phyloP scores from a whole-genome alignment of 1,140 invertebrate genomes.

The Orussus abietinus region DNA sequence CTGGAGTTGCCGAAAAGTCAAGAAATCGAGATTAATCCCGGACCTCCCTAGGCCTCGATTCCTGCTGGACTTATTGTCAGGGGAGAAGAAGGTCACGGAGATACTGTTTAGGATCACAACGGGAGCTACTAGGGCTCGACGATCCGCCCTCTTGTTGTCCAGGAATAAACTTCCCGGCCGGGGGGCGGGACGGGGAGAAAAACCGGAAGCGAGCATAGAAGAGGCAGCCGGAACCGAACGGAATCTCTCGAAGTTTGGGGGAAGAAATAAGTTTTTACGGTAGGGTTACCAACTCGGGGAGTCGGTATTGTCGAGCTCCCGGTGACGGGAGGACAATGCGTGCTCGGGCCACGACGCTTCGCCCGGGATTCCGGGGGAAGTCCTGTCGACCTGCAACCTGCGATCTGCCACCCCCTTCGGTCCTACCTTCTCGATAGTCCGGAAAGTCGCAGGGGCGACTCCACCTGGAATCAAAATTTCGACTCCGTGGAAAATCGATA shows the following conservation, averaged over 20 bases:
- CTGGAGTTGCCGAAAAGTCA: neutral
- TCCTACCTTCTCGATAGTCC: constrained; percentile 21
- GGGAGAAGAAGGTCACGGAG: too few species aligned
- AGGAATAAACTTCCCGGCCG: too few species aligned
- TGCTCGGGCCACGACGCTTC: constrained; percentile 42
- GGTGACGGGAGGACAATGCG: constrained; percentile 43
- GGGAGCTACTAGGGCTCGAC: too few species aligned
- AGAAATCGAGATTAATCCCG: neutral
- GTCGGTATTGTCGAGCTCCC: constrained; percentile 42
- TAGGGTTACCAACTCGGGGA: constrained; percentile 45
- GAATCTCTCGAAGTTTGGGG: constrained; percentile 27
- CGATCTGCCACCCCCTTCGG: constrained; percentile 3
- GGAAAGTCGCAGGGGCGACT: too few species aligned
- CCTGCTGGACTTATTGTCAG: too few species aligned
- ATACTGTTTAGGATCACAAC: too few species aligned
- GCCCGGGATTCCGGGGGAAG: constrained; percentile 38
- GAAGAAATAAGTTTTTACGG: constrained; percentile 42
- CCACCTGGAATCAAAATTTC: too few species aligned
- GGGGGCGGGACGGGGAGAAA: constrained; percentile 5
- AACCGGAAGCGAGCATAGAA: constrained; percentile 3
- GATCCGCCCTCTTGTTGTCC: too few species aligned
- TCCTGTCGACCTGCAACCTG: constrained; percentile 32
- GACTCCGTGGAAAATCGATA: too few species aligned
- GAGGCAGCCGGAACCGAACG: constrained; percentile 28
- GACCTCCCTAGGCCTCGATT: too few species aligned